phyloP scores from a whole-genome alignment of 2,113 vertebrate genomes.

The Psophia crepitans region DNA sequence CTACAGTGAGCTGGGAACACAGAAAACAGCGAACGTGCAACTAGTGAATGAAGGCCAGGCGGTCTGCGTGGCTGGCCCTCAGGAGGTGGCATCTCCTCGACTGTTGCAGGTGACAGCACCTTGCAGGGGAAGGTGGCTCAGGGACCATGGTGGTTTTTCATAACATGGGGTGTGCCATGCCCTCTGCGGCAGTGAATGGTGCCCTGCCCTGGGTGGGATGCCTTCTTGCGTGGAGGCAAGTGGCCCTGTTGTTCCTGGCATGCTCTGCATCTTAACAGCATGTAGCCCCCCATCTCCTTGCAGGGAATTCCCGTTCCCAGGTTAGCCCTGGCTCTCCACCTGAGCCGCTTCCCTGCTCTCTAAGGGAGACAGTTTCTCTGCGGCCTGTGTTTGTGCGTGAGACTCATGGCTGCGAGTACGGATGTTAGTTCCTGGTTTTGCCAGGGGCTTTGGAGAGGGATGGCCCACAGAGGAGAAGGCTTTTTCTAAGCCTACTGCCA shows the following conservation, averaged over 20 bases:
- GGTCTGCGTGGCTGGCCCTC: neutral
- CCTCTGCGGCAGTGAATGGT: neutral
- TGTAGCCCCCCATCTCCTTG: accelerated
- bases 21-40: neutral
- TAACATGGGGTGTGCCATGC: accelerated
- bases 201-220: neutral
- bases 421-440: neutral
- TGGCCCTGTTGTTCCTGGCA: neutral
- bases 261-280: neutral
- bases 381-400: neutral
- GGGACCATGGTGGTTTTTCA: neutral
- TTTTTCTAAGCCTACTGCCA: neutral
- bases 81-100: neutral
- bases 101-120: neutral
- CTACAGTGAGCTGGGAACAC: neutral
- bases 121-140: accelerated
- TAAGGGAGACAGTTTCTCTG: neutral
- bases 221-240: neutral
- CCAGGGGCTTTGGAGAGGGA: neutral
- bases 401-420: neutral
- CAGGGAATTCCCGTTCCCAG: neutral
- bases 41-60: neutral
- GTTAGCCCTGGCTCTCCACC: accelerated
- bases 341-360: neutral
- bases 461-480: neutral